Evolutionary conservation across 2,888 invertebrate genomes (phyloP).

Genomic region (Netelia virgata): DNA sequence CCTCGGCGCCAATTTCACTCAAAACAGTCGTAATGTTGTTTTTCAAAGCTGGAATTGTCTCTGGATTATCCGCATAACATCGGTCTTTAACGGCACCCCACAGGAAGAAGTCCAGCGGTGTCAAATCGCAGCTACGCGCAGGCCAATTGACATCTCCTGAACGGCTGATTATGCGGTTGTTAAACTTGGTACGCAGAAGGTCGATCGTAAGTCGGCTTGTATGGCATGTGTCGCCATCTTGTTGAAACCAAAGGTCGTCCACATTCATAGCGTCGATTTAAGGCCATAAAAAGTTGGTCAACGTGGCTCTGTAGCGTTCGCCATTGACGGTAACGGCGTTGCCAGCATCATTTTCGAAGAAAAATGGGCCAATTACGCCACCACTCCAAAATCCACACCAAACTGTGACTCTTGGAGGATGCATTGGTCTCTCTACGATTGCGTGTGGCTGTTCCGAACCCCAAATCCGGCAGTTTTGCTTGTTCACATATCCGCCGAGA

Average conservation of each 20-base stretch:
- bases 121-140: conserved; percentile 39
- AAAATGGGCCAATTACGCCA: conserved; percentile 80
- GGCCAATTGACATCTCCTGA: conserved; percentile 32
- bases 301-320: conserved; percentile 41
- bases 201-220: conserved; percentile 9
- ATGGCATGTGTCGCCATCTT: conserved; percentile 51
- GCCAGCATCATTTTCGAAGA: conserved; percentile 78
- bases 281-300: conserved; percentile 39
- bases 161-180: conserved; percentile 14
- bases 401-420: conserved; percentile 79
- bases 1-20: too few species aligned
- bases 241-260: conserved; percentile 36
- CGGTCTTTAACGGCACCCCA: too few species aligned
- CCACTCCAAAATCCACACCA: conserved; percentile 81
- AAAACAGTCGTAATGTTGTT: too few species aligned
- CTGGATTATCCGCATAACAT: too few species aligned
- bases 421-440: conserved; percentile 75
- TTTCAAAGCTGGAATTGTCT: too few species aligned
- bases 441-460: conserved; percentile 74
- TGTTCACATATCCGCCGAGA: conserved; percentile 80
- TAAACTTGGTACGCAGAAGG: conserved; percentile 24
- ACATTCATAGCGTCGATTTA: conserved; percentile 34
- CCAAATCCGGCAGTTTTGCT: conserved; percentile 78
- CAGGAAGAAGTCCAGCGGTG: not conserved
- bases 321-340: conserved; percentile 47